Evolutionary conservation across 2,888 invertebrate genomes (phyloP), one percentile per base, ranked within the genome.

Genomic region (Hecatera dysodea): DNA sequence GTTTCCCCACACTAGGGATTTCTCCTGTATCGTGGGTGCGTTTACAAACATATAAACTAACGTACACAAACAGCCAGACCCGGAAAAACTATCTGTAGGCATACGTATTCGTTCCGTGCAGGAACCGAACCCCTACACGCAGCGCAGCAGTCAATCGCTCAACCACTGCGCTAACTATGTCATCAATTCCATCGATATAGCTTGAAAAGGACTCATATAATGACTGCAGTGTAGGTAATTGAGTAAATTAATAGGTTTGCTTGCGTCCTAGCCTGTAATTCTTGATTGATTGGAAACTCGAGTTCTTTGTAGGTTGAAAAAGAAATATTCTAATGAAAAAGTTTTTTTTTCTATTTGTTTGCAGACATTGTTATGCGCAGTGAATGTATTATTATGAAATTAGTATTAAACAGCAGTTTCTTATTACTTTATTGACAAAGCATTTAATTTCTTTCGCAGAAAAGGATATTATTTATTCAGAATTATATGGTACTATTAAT

Each of bases 221-320:
- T 74, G 46, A 33, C 36, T 69, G 48, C 61, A 78, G 24, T 70
- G 36, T 15, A 74, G 46, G 75, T 67, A 74, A 71, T 82, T 78
- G 52, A 63, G 55, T 29, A 57, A 83, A 73, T 75, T 60, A 78
- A 67, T 75, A 65, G 71, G 67, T 46, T 67, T n/a, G 48, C 59
- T 81, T 63, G 36, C 48, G 55, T 46, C 15, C 15, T 27, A 73
- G 67, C 22, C 61, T 74, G 50, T 67, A 79, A 79, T 81, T 64
- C 22, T 17, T 22, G 66, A 63, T 65, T 46, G 64, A 65, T 64
- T 53, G 15, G 6, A 67, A 29, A 48, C 36, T 53, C 9, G 7
- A 15, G 15, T 66, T 61, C 33, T 59, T 70, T 70, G 39, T 33
- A 52, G 42, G 24, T 64, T 4, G 46, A 27, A 17, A 29, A 29